Base-by-base conservation (phyloP, 2,888 invertebrate genomes). In the Pyralis farinalis region DNA sequence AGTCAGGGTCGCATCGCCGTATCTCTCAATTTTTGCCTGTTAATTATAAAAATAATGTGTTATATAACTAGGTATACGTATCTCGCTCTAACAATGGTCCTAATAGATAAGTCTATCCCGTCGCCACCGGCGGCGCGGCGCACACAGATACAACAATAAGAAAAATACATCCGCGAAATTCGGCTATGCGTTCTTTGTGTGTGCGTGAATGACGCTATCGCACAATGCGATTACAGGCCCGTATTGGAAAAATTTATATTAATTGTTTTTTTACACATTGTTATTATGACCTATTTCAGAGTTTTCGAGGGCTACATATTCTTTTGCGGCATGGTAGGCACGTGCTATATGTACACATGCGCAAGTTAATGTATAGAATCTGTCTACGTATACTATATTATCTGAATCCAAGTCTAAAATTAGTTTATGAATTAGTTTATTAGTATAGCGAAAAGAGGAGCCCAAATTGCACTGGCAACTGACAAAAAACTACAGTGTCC, bases 1-100 rank as follows among this genome's bases (percentile, higher is more conserved):
- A 53, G 64, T 81, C 88, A 88, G 77, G 88, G 88, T 64, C 88
- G 77, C 75, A 64, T 69, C 63, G 80, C 65, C 76, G 85, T 87
- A 86, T 87, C 85, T 83, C 83, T 85, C 78, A 83, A 87, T 79
- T 88, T 87, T 86, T 86, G 88, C 79, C 80, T 86, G 88, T 87
- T 88, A 88, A 88, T 88, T 88, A 87, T 87, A 87, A 88, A 87
- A 88, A 88, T 87, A 88, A 88, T 87, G 86, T 82, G 86, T 88
- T 88, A 87, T 87, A 85, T 88, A 88, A 88, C 75, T 54, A 61
- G 70, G 50, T 69, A 53, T 51, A 28, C 31, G 6, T 40, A 10
- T 81, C 84, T 55, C 69, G 45, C 54, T 85, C 66, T 37, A 61
- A 42, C 78, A 7, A 36, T 16, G 5, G n/a, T 6, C 1, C 6